A percentile compares a stretch with the other conserved stretches of the same genome.
These are phyloP conservation scores for Xylophagus ater DNA, from an alignment of 2,888 invertebrate species.

Conservation along the genomic window DNA sequence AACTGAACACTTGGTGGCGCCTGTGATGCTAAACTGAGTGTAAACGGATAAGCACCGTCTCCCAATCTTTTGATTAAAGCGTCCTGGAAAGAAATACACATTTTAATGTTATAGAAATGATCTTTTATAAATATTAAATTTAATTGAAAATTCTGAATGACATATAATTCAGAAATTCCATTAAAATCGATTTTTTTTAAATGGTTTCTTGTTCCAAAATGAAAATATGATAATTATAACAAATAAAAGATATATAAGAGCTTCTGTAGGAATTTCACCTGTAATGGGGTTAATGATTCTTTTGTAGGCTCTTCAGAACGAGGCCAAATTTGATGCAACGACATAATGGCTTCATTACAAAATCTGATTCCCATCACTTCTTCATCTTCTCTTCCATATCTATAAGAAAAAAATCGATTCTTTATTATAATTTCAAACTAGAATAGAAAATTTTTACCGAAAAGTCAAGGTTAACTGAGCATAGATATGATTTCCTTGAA, in stretches of 20 bases:
- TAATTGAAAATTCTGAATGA: too few relatives aligned
- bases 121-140: too few relatives aligned
- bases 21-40: slow-evolving; percentile 66
- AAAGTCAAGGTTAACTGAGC: slow-evolving; percentile 86
- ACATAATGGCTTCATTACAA: slow-evolving; percentile 94
- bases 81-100: slow-evolving; percentile 48
- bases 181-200: not conserved
- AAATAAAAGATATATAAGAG: slow-evolving; percentile 10
- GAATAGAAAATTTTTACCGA: slow-evolving; percentile 46
- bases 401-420: slow-evolving; percentile 25
- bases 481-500: slow-evolving; percentile 66
- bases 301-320: slow-evolving; percentile 48
- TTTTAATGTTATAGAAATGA: not conserved
- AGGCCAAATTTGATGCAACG: slow-evolving; percentile 78
- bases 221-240: not conserved
- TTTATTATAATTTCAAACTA: not conserved
- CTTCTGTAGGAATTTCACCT: slow-evolving; percentile 44
- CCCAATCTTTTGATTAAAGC: slow-evolving; percentile 68
- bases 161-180: too few relatives aligned
- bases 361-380: slow-evolving; percentile 97
- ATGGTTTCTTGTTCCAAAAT: not conserved
- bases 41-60: slow-evolving; percentile 68
- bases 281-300: slow-evolving; percentile 53
- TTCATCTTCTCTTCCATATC: slow-evolving; percentile 93
- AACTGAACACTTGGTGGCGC: slow-evolving; percentile 87